phyloP scores from a whole-genome alignment of 2,888 invertebrate species.

The Erebia palarica region DNA sequence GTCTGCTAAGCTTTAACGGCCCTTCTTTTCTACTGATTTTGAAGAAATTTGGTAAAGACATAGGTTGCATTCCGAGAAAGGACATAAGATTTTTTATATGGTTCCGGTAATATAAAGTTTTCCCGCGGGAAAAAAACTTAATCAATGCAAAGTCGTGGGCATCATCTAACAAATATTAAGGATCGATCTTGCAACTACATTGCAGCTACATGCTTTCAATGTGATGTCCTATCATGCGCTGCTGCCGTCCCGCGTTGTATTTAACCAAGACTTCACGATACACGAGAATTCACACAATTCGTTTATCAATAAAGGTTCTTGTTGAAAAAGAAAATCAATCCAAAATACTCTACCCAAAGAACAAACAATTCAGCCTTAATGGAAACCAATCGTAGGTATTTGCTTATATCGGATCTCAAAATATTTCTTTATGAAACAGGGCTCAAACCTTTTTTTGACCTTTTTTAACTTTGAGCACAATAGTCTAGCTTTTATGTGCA shows the following conservation, averaged over 20 bases:
- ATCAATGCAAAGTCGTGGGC: too few relatives aligned
- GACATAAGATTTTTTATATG: too few relatives aligned
- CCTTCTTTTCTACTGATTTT: too few relatives aligned
- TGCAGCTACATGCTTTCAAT: background rate
- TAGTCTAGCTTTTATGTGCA: too few relatives aligned
- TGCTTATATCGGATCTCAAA: slow-evolving; percentile 5
- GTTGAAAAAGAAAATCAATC: slow-evolving; percentile 8
- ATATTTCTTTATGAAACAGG: background rate
- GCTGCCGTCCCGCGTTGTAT: background rate
- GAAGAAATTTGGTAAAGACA: too few relatives aligned
- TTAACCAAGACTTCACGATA: background rate
- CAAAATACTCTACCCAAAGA: slow-evolving; percentile 6
- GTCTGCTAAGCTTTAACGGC: background rate
- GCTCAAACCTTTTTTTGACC: background rate
- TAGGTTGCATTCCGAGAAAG: too few relatives aligned
- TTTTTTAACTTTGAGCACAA: too few relatives aligned
- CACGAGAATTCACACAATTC: background rate
- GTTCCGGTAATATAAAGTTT: too few relatives aligned
- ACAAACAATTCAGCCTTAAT: slow-evolving; percentile 6
- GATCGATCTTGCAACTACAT: background rate
- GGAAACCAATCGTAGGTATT: slow-evolving; percentile 1
- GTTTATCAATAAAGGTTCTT: slow-evolving; percentile 5
- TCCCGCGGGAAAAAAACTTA: too few relatives aligned
- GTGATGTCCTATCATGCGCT: too few relatives aligned
- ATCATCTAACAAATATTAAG: too few relatives aligned